A percentile compares a stretch with the other conserved stretches of the same genome.
Evolutionary conservation across 1,140 invertebrate genomes (phyloP).

Genomic region (Drosophila teissieri): DNA sequence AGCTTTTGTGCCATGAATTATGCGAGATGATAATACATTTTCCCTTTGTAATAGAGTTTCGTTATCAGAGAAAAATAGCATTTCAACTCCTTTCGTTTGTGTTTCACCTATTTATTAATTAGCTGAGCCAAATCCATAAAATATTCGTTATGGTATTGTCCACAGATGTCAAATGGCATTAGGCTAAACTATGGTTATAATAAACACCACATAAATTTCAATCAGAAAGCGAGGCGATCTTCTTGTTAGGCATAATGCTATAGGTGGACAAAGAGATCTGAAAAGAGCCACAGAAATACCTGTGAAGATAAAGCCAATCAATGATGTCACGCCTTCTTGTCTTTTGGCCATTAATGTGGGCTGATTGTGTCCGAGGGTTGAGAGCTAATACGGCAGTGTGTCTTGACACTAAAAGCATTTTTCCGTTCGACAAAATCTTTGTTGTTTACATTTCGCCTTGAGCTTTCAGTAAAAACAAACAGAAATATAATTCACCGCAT

Average conservation of each 20-base stretch:
- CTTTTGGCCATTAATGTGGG: slow-evolving; percentile 63
- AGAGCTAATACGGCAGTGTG: slow-evolving; percentile 32
- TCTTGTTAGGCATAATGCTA: slow-evolving; percentile 25
- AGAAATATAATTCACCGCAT: slow-evolving; percentile 60
- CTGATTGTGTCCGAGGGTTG: slow-evolving; percentile 17
- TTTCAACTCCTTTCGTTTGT: not conserved
- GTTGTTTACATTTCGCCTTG: slow-evolving; percentile 73
- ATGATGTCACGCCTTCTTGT: slow-evolving; percentile 73
- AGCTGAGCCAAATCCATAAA: slow-evolving; percentile 11
- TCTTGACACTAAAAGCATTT: slow-evolving; percentile 70
- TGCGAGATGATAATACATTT: too few species aligned
- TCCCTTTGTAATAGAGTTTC: too few species aligned
- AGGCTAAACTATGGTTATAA: slow-evolving; percentile 53
- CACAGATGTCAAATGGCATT: slow-evolving; percentile 41
- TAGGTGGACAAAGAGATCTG: slow-evolving; percentile 3
- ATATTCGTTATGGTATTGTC: slow-evolving; percentile 9
- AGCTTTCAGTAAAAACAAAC: slow-evolving; percentile 57
- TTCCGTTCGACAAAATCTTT: slow-evolving; percentile 48
- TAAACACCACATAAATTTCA: slow-evolving; percentile 77
- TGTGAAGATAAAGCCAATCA: slow-evolving; percentile 39
- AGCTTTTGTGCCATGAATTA: too few species aligned
- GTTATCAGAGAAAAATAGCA: too few species aligned
- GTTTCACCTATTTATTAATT: slow-evolving; percentile 3
- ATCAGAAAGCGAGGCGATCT: slow-evolving; percentile 59
- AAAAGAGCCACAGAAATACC: slow-evolving; percentile 17